These are phyloP conservation scores for Tragopan temminckii DNA, from an alignment of 2,797 vertebrate genomes.

Conservation along the genomic window DNA sequence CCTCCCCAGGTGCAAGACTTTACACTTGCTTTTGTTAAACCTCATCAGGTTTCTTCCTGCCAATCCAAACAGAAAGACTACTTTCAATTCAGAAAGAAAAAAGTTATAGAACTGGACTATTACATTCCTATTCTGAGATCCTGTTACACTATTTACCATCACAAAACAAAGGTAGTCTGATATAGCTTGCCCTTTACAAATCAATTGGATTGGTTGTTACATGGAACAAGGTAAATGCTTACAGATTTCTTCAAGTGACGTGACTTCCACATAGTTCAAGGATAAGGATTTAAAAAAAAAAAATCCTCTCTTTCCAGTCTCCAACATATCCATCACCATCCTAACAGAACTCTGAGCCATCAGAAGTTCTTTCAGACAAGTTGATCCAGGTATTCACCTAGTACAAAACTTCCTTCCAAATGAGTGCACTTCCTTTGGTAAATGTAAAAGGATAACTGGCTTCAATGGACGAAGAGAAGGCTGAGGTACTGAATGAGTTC, in stretches of 20 bases:
- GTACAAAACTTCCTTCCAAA: constrained; percentile 35
- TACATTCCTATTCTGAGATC: neutral
- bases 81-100: neutral
- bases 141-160: neutral
- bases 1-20: no score
- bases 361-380: neutral
- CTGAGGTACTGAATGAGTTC: no score
- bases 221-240: neutral
- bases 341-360: neutral
- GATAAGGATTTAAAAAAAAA: neutral
- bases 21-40: no score
- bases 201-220: neutral
- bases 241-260: neutral
- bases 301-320: neutral
- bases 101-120: neutral
- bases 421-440: no score
- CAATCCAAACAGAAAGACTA: neutral
- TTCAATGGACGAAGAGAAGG: no score
- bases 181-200: neutral
- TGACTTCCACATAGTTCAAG: neutral
- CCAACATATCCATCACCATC: neutral
- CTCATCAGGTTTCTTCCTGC: no score
- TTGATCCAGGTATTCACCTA: neutral
- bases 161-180: neutral
- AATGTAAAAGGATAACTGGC: no score